phyloP scores from a whole-genome alignment of 2,888 invertebrate genomes.

The Ametastegia equiseti region DNA sequence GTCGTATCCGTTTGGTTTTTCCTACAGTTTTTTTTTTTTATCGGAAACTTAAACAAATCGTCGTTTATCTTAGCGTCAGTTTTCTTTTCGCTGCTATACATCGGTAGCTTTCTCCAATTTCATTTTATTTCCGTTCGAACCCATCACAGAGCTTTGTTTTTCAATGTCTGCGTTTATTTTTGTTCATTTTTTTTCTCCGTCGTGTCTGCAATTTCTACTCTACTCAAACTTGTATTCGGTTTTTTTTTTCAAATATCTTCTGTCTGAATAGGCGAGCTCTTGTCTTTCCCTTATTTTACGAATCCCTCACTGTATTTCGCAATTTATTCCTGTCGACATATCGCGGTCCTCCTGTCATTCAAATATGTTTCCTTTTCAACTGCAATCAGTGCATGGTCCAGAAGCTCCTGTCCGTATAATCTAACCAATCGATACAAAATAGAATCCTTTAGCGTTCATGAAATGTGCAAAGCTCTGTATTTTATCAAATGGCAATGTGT shows the following conservation, averaged over 20 bases:
- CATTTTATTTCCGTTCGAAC: too few species aligned
- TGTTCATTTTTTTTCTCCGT: not conserved
- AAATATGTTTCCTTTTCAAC: not conserved
- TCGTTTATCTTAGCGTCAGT: too few species aligned
- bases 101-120: too few species aligned
- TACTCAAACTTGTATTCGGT: not conserved
- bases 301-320: not conserved
- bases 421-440: too few species aligned
- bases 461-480: not conserved
- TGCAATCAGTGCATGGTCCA: too few species aligned
- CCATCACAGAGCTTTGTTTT: not conserved
- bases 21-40: too few species aligned
- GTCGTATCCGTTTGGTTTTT: too few species aligned
- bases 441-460: not conserved
- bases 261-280: not conserved
- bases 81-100: too few species aligned
- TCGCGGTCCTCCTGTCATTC: not conserved
- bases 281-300: not conserved
- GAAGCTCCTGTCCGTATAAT: not conserved
- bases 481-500: not conserved
- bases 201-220: not conserved
- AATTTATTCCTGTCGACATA: not conserved
- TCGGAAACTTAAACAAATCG: too few species aligned
- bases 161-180: not conserved
- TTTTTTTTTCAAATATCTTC: not conserved